Evolutionary conservation across 2,888 invertebrate genomes (phyloP), one percentile per base, ranked within the genome.

Genomic region (Apamea sordens): DNA sequence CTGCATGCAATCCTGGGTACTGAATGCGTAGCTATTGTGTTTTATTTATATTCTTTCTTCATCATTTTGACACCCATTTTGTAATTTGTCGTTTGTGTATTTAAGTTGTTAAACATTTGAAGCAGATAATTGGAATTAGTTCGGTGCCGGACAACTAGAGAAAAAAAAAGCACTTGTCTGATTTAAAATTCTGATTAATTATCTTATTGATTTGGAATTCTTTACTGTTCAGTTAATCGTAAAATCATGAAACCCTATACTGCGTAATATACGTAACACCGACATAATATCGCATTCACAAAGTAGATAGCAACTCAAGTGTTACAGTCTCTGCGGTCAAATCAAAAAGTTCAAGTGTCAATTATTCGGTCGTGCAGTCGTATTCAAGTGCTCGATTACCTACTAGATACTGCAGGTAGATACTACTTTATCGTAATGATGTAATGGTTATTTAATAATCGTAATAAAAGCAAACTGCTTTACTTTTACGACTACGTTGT

Each of bases 281-380:
- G 53, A 65, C 50, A 69, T 74, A 75, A 86, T 86, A 84, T 50
- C 53, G 44, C 69, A 76, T 79, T 86, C 70, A 83, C 79, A 50
- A 75, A 77, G 59, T 74, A 65, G 76, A 84, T 61, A 81, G 36
- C 73, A 28, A 75, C 41, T 41, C 79, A 69, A 77, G 73, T 81
- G 76, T 69, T 67, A 69, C 75, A 76, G 80, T 77, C 63, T 77
- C 70, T 89, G 89, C 83, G 88, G 89, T 90, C 82, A 83, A 80
- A 80, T 80, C 77, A 85, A 90, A 59, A 90, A 90, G 90, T 91
- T 91, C 91, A 92, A 89, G 89, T 88, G 89, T 90, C 89, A 88
- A 89, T 88, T 88, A 88, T 86, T 87, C 65, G 73, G 69, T 82
- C 86, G 69, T 78, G 83, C 72, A 69, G 67, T 75, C 76, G 73